Percentiles rank a stretch among this genome's conserved stretches.
Conservation (phyloP, 2,797 vertebrate species). For the Lutjanus argentimaculatus region DNA sequence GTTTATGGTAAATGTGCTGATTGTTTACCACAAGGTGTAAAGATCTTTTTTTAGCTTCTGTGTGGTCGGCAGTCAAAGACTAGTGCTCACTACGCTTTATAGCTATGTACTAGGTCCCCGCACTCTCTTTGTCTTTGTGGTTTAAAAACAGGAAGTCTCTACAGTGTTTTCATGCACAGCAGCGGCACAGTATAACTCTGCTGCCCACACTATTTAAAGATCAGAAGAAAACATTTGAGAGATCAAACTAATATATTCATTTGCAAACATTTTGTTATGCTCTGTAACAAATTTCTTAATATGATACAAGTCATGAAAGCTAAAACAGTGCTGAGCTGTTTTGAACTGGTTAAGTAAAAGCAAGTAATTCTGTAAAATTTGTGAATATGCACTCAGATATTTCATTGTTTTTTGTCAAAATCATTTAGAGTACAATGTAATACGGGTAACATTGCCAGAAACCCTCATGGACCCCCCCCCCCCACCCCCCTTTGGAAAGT, state of each 20-base stretch:
- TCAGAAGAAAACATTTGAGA: not conserved
- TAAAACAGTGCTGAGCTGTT: not conserved
- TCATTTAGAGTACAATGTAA: not conserved
- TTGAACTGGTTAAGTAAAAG: not conserved
- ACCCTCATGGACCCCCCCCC: too few species aligned
- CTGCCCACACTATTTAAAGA: not conserved
- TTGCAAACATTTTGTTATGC: not conserved
- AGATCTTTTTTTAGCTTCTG: not conserved
- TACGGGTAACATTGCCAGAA: not conserved
- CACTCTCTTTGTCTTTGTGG: slow-evolving; percentile 12
- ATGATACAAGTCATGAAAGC: not conserved
- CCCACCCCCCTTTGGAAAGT: not conserved
- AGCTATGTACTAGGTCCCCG: not conserved
- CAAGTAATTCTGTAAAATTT: too few species aligned
- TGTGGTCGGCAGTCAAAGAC: slow-evolving; percentile 16
- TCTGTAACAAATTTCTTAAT: not conserved
- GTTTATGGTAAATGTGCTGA: slow-evolving; percentile 7
- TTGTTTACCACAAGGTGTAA: not conserved
- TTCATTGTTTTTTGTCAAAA: not conserved
- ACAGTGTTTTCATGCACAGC: slow-evolving; percentile 33
- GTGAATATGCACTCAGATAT: not conserved
- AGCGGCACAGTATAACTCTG: not conserved
- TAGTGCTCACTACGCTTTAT: not conserved
- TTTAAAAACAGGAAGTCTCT: slow-evolving; percentile 44
- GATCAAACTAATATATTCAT: not conserved